These are phyloP conservation scores for Sclerodermus sp. DNA, from an alignment of 2,888 invertebrate species.

Conservation along the genomic window DNA sequence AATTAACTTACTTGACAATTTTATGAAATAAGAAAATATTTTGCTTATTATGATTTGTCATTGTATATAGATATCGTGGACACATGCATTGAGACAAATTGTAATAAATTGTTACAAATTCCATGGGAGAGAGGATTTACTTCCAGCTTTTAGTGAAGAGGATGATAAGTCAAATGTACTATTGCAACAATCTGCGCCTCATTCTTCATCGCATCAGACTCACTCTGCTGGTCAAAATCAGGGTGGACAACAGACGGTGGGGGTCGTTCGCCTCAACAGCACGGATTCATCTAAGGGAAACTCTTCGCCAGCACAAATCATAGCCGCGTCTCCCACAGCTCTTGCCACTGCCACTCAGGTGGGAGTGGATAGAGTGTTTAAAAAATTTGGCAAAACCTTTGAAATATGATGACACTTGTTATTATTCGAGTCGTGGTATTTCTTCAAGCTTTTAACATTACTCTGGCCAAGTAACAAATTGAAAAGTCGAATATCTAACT, in stretches of 20 bases:
- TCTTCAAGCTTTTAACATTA: neutral
- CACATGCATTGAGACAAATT: conserved; percentile 92
- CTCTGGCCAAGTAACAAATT: conserved; percentile 4
- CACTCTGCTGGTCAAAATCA: conserved; percentile 43
- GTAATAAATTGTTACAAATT: conserved; percentile 98
- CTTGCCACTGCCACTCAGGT: conserved; percentile 56
- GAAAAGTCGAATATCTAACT: conserved; percentile 8
- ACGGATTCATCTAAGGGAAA: conserved; percentile 58
- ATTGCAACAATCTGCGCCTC: conserved; percentile 60
- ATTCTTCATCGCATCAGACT: conserved; percentile 45
- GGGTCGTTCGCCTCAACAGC: conserved; percentile 54
- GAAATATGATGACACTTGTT: conserved; percentile 8
- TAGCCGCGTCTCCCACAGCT: conserved; percentile 53
- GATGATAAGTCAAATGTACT: conserved; percentile 74
- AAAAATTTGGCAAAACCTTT: conserved; percentile 17
- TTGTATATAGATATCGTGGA: conserved; percentile 96
- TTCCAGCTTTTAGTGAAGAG: conserved; percentile 92
- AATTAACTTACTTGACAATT: no score
- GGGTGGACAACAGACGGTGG: conserved; percentile 55
- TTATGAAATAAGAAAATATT: neutral
- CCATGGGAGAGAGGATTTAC: conserved; percentile 91
- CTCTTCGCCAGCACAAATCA: conserved; percentile 56
- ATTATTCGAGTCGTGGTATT: neutral
- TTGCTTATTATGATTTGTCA: no score
- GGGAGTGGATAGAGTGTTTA: conserved; percentile 48